These are phyloP conservation scores for Takifugu ocellatus DNA, from an alignment of 2,797 vertebrate species.

Conservation along the genomic window DNA sequence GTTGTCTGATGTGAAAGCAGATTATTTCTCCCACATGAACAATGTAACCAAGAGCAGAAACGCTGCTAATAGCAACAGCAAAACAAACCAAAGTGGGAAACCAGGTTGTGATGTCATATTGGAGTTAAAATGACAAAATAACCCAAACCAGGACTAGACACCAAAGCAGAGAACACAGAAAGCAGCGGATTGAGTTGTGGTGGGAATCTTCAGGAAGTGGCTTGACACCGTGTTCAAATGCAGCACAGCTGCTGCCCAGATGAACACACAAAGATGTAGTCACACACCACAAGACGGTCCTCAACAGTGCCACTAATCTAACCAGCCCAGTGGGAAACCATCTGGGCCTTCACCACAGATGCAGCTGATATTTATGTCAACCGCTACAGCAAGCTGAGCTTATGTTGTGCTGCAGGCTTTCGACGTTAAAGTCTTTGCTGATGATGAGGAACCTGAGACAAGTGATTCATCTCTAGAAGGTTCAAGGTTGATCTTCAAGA, in stretches of 20 bases:
- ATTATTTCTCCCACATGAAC: too few relatives aligned
- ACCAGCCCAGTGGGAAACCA: conserved; percentile 28
- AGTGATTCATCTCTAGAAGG: too few relatives aligned
- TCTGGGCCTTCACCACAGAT: conserved; percentile 10
- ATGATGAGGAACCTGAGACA: too few relatives aligned
- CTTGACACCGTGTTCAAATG: conserved; percentile 35
- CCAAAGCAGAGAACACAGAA: neutral
- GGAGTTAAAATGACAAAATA: neutral
- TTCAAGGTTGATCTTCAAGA: too few relatives aligned
- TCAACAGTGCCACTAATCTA: conserved; percentile 18
- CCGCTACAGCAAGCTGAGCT: neutral
- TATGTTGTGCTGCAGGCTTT: too few relatives aligned
- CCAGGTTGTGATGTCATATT: neutral
- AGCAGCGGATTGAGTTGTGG: conserved; percentile 24
- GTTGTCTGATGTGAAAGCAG: too few relatives aligned
- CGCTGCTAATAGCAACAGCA: conserved; percentile 14
- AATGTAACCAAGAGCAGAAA: conserved; percentile 4
- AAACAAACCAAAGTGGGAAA: conserved; percentile 20
- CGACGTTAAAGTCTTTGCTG: too few relatives aligned
- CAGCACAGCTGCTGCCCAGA: conserved; percentile 61
- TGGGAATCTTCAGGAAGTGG: conserved; percentile 35
- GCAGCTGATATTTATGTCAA: neutral
- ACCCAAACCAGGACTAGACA: neutral
- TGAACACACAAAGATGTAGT: conserved; percentile 22
- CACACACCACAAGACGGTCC: conserved; percentile 8